Percentiles rank a stretch among this genome's conserved stretches.
phyloP scores from a whole-genome alignment of 2,113 vertebrate species.

The Oryzias celebensis region DNA sequence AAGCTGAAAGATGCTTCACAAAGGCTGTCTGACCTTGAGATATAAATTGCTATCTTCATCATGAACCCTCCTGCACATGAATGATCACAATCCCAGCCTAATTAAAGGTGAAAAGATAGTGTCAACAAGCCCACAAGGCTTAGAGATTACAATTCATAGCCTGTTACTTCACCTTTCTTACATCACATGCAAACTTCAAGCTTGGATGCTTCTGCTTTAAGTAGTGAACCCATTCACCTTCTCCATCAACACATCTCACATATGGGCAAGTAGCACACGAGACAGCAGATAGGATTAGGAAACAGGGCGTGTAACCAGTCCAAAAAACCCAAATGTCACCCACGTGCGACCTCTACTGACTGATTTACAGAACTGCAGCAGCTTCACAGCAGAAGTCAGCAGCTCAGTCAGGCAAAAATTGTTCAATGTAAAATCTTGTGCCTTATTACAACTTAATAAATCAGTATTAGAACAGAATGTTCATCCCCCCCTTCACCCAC shows the following conservation, averaged over 20 bases:
- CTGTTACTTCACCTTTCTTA: conserved; percentile 11
- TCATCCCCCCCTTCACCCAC: too few species aligned
- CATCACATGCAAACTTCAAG: conserved; percentile 39
- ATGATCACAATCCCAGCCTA: conserved; percentile 29
- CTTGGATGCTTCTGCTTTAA: conserved; percentile 21
- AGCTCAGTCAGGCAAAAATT: too few species aligned
- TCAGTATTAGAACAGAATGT: too few species aligned
- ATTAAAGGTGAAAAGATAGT: conserved; percentile 53
- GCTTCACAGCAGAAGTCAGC: not conserved
- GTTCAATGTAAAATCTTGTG: too few species aligned
- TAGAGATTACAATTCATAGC: conserved; percentile 17
- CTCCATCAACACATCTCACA: conserved; percentile 14
- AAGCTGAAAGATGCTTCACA: conserved; percentile 8
- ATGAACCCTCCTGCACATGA: conserved; percentile 1
- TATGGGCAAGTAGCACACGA: not conserved
- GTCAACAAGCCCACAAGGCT: conserved; percentile 8
- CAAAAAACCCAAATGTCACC: conserved; percentile 13
- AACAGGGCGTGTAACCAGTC: conserved; percentile 59
- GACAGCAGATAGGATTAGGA: not conserved
- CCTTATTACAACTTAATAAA: too few species aligned
- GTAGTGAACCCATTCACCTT: conserved; percentile 13
- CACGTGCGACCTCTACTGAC: conserved; percentile 63
- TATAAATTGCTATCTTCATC: conserved; percentile 16
- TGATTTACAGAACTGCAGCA: conserved; percentile 45
- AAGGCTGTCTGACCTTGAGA: conserved; percentile 47